phyloP scores from a whole-genome alignment of 2,888 invertebrate genomes.

The Agrotis puta region DNA sequence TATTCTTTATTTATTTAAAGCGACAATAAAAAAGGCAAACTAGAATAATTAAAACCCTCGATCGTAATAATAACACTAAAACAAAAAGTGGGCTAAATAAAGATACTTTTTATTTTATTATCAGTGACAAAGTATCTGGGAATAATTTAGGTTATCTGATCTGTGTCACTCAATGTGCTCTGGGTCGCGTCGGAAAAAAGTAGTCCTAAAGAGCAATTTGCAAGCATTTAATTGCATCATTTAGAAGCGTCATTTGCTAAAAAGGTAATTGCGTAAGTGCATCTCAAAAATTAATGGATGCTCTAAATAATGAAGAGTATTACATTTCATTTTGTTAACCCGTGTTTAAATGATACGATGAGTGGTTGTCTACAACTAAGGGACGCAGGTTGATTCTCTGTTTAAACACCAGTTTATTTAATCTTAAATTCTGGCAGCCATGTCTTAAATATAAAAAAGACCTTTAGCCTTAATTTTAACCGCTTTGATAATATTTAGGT shows the following conservation, averaged over 20 bases:
- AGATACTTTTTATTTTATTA: constrained; percentile 30
- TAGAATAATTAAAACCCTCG: not conserved
- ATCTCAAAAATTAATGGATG: constrained; percentile 29
- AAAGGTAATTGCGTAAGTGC: constrained; percentile 30
- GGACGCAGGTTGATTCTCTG: not conserved
- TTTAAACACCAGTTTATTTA: too few relatives aligned
- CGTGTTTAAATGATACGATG: not conserved
- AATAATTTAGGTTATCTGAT: constrained; percentile 49
- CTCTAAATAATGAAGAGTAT: not conserved
- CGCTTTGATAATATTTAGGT: too few relatives aligned
- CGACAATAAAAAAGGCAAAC: too few relatives aligned
- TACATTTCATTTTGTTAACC: not conserved
- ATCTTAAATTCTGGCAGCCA: too few relatives aligned
- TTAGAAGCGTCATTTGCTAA: constrained; percentile 31
- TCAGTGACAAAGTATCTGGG: constrained; percentile 36
- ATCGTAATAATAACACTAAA: not conserved
- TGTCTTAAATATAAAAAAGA: too few relatives aligned
- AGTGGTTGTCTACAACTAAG: not conserved
- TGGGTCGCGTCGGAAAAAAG: constrained; percentile 18
- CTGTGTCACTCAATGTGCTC: constrained; percentile 25
- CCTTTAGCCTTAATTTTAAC: too few relatives aligned
- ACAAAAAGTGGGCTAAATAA: not conserved
- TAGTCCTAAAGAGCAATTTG: constrained; percentile 14
- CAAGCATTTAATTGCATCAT: constrained; percentile 46
- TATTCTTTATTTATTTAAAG: too few relatives aligned